These are phyloP conservation scores for Albula glossodonta DNA, from an alignment of 2,113 vertebrate genomes.

Conservation along the genomic window DNA sequence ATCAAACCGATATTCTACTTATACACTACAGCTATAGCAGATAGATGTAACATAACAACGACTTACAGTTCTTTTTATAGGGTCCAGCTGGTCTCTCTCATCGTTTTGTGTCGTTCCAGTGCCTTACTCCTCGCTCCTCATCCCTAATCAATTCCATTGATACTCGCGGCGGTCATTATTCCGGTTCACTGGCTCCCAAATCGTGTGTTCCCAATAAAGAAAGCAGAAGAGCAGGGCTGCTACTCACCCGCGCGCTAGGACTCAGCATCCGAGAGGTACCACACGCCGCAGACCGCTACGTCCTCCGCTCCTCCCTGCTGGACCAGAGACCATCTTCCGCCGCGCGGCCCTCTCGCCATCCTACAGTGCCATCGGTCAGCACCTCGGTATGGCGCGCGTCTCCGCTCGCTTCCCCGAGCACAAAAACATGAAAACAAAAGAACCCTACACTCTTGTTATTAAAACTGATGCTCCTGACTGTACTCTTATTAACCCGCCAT, in stretches of 20 bases:
- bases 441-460: not conserved
- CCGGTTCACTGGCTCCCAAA: not conserved
- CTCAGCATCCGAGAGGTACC: slow-evolving; percentile 13
- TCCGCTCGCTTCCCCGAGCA: not conserved
- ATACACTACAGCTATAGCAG: not conserved
- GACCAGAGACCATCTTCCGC: not conserved
- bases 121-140: not conserved
- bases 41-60: not conserved
- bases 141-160: not conserved
- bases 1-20: not conserved
- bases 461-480: not conserved
- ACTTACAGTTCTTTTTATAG: not conserved
- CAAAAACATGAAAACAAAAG: not conserved
- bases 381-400: not conserved
- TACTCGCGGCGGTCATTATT: not conserved
- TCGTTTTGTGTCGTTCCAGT: not conserved
- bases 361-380: slow-evolving; percentile 1
- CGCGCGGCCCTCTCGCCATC: not conserved
- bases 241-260: slow-evolving; percentile 19
- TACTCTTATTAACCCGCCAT: not conserved
- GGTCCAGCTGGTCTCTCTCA: not conserved
- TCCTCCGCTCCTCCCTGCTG: not conserved
- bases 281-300: not conserved
- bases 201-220: not conserved
- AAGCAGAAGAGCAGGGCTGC: not conserved